Evolutionary conservation across 2,888 invertebrate species (phyloP).

Genomic region (Harpalus rubripes): DNA sequence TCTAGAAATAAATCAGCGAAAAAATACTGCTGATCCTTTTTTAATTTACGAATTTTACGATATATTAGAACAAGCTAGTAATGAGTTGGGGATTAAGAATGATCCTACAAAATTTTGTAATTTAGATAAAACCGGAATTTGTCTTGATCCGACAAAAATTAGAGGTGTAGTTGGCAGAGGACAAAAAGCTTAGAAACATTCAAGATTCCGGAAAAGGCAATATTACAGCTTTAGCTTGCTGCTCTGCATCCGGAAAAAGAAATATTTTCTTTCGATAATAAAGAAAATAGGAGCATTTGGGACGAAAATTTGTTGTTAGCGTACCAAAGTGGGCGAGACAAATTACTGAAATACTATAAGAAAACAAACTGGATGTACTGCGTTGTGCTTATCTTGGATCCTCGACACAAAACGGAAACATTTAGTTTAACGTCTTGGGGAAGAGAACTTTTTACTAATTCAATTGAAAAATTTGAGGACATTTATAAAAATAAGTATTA

Average conservation of each 20-base stretch:
- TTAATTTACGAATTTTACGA: no score
- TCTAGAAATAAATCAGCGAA: no score
- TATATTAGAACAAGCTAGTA: no score
- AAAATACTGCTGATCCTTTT: no score
- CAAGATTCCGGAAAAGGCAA: no score
- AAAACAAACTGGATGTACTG: conserved; percentile 69
- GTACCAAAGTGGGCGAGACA: conserved; percentile 68
- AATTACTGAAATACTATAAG: conserved; percentile 67
- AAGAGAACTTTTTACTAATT: conserved; percentile 56
- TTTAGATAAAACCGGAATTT: no score
- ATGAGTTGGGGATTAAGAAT: no score
- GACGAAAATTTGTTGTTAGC: neutral
- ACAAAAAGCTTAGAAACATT: neutral
- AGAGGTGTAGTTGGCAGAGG: no score
- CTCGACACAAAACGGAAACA: conserved; percentile 69
- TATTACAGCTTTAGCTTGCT: no score
- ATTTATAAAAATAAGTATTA: conserved; percentile 60
- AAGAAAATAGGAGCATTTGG: neutral
- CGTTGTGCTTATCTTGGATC: conserved; percentile 69
- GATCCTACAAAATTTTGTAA: no score
- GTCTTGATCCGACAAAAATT: no score
- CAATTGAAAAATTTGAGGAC: conserved; percentile 60
- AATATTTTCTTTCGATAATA: neutral
- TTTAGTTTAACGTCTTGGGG: conserved; percentile 68
- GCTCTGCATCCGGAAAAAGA: neutral